phyloP scores from a whole-genome alignment of 1,140 invertebrate genomes.

The Psilanteris sp. region DNA sequence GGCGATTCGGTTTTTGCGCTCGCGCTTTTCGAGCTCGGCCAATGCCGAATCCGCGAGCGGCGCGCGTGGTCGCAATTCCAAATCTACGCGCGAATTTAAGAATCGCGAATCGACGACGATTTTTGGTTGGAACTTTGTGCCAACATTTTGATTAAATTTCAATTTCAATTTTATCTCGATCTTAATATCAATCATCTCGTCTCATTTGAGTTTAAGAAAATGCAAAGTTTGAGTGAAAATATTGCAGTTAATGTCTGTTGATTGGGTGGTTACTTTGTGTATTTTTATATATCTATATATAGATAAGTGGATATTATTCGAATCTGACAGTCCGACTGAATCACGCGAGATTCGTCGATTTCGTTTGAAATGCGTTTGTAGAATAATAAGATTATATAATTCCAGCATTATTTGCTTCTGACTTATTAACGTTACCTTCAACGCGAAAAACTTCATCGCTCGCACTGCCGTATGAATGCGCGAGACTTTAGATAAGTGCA shows the following conservation, averaged over 20 bases:
- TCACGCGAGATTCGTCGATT: constrained; percentile 17
- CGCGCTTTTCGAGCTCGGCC: no score
- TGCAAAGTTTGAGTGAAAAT: no score
- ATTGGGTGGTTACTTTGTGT: no score
- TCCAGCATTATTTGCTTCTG: constrained; percentile 51
- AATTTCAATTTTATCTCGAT: no score
- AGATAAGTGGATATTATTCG: no score
- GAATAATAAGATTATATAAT: constrained; percentile 50
- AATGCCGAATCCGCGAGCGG: constrained; percentile 21
- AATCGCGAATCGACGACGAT: neutral
- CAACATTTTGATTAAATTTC: no score
- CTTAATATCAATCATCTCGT: no score
- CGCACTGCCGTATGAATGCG: constrained; percentile 22
- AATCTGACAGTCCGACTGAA: constrained; percentile 1
- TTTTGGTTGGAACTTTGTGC: neutral
- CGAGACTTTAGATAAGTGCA: constrained; percentile 41
- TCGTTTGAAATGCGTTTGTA: constrained; percentile 38
- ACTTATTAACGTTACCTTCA: constrained; percentile 59
- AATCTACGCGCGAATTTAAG: constrained; percentile 8
- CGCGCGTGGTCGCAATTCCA: neutral
- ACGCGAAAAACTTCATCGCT: constrained; percentile 58
- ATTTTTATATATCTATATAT: no score
- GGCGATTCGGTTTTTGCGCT: constrained; percentile 12
- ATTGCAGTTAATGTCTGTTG: no score
- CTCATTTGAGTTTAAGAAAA: no score